Evolutionary conservation across 2,113 vertebrate species (phyloP).

Genomic region (Bubo scandiacus): DNA sequence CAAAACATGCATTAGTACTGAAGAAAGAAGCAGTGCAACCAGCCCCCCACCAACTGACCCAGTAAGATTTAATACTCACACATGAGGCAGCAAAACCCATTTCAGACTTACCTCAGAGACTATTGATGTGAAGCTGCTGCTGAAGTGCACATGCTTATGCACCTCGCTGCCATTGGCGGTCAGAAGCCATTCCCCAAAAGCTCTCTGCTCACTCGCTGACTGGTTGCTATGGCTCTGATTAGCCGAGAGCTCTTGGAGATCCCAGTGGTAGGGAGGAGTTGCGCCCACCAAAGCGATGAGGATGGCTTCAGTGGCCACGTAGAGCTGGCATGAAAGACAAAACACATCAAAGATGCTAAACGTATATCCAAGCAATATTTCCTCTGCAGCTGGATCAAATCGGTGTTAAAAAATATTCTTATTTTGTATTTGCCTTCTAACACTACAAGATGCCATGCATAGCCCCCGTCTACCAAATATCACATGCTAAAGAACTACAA

Average conservation of each 20-base stretch:
- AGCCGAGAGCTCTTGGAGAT: conserved; percentile 61
- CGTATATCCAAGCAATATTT: background rate
- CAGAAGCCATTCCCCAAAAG: conserved; percentile 75
- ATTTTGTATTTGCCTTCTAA: background rate
- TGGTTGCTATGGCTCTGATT: conserved; percentile 70
- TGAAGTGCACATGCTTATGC: conserved; percentile 70
- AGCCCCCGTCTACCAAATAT: background rate
- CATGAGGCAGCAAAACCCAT: accelerated
- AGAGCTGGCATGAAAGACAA: conserved; percentile 71
- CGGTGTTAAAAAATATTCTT: background rate
- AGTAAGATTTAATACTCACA: background rate
- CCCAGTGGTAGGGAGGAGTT: conserved; percentile 77
- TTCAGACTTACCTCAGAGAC: conserved; percentile 76
- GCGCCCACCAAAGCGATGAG: conserved; percentile 77
- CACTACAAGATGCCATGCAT: background rate
- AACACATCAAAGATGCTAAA: background rate
- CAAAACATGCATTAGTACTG: background rate
- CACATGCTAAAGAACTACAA: background rate
- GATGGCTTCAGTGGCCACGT: conserved; percentile 78
- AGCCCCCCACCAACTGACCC: background rate
- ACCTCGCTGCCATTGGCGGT: conserved; percentile 72
- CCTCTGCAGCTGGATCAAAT: background rate
- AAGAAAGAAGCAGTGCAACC: background rate
- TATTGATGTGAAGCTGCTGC: conserved; percentile 78
- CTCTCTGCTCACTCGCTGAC: conserved; percentile 8